A percentile compares a stretch with the other conserved stretches of the same genome.
Evolutionary conservation across 92 coral and sea anemone species (phyloP).

Genomic region (Palythoa caribaeorum): DNA sequence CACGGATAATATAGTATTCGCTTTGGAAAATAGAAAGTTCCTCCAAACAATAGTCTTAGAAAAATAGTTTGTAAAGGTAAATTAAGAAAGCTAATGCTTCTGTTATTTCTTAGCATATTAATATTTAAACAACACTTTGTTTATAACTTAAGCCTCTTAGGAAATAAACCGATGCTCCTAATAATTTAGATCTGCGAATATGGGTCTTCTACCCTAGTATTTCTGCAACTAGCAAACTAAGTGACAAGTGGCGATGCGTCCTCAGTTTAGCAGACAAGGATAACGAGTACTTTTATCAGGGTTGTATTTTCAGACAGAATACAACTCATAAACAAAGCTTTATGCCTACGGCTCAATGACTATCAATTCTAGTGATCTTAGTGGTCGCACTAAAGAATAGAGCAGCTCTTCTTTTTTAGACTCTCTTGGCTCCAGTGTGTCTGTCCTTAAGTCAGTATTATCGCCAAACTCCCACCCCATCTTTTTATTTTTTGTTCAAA

Average conservation of each 20-base stretch:
- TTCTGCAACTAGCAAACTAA: neutral
- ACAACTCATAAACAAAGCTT: conserved; percentile 22
- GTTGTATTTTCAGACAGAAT: neutral
- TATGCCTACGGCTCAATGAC: conserved; percentile 34
- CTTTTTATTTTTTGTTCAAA: neutral
- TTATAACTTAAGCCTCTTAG: neutral
- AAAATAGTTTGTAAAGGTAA: neutral
- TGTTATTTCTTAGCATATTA: neutral
- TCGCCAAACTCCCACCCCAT: neutral
- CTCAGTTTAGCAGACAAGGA: conserved; percentile 6
- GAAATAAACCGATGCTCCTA: neutral
- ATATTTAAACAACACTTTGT: conserved; percentile 30
- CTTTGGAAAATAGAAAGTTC: neutral
- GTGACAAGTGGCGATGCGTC: neutral
- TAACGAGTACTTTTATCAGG: conserved; percentile 11
- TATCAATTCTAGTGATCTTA: conserved; percentile 26
- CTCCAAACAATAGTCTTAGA: neutral
- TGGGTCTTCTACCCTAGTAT: neutral
- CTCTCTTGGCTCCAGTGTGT: conserved; percentile 34
- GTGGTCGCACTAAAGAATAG: conserved; percentile 32
- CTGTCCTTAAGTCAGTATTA: conserved; percentile 20
- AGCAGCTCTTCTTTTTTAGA: conserved; percentile 5
- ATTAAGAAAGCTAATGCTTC: neutral
- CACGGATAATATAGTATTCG: neutral
- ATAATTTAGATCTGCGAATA: neutral